Percentiles rank a stretch among this genome's conserved stretches.
These are phyloP conservation scores for Iselma pallidipennis DNA, from an alignment of 2,888 invertebrate genomes.

Conservation along the genomic window DNA sequence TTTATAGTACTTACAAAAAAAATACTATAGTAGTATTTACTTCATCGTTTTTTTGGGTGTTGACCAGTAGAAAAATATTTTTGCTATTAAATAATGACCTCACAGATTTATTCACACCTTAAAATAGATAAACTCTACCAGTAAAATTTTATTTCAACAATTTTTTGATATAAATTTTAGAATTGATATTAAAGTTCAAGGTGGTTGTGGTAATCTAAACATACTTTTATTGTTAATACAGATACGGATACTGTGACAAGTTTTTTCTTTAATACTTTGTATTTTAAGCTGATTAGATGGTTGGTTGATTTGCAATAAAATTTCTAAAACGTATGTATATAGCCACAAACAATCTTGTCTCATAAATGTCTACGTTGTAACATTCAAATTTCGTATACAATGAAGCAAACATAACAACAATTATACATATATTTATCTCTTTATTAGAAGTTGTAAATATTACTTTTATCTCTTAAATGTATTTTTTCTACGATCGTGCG, in stretches of 20 bases:
- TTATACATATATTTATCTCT: not conserved
- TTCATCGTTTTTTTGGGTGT: constrained; percentile 5
- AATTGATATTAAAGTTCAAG: too few species aligned
- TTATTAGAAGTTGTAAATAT: not conserved
- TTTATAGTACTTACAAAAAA: not conserved
- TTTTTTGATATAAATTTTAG: too few species aligned
- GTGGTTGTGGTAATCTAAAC: too few species aligned
- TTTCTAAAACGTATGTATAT: not conserved
- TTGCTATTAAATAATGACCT: not conserved
- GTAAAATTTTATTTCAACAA: too few species aligned
- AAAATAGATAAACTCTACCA: not conserved
- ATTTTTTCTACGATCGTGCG: too few species aligned
- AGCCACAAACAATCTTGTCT: not conserved
- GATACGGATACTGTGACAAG: too few species aligned
- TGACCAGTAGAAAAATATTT: constrained; percentile 3
- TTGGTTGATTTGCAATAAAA: not conserved
- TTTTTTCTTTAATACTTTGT: too few species aligned
- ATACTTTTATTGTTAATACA: too few species aligned
- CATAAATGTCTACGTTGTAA: not conserved
- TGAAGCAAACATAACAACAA: not conserved
- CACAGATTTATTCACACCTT: constrained; percentile 2
- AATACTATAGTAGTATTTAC: too few species aligned
- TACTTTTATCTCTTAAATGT: not conserved
- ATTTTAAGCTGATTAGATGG: too few species aligned
- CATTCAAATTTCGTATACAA: not conserved